A percentile compares a stretch with the other conserved stretches of the same genome.
Conservation (phyloP, 2,113 vertebrate genomes). For the Heliornis fulica region DNA sequence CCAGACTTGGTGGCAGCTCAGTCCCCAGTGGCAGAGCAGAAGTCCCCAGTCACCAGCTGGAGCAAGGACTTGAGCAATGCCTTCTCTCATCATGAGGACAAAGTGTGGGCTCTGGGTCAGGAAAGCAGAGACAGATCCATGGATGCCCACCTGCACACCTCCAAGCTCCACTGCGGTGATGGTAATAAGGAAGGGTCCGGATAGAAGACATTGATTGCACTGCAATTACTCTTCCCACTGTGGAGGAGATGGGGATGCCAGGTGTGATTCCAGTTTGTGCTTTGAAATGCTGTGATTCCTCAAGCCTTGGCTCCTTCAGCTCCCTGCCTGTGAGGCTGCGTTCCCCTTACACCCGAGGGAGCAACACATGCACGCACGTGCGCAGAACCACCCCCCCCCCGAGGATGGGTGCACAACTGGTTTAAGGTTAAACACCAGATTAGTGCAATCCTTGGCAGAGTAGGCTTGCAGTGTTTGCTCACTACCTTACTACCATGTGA, state of each 20-base stretch:
- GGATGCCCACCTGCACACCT: not conserved
- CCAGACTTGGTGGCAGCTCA: not conserved
- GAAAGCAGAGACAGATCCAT: not conserved
- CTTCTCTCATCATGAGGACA: not conserved
- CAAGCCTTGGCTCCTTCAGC: fast-evolving
- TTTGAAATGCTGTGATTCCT: not conserved
- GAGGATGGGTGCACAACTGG: not conserved
- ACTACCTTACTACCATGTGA: not conserved
- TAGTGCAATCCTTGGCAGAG: not conserved
- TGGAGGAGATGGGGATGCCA: not conserved
- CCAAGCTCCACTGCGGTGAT: fast-evolving
- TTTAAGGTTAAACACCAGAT: not conserved
- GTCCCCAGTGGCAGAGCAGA: not conserved
- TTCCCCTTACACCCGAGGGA: not conserved
- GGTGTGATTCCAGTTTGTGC: not conserved
- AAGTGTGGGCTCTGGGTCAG: not conserved
- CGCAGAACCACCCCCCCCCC: not conserved
- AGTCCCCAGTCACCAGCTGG: not conserved
- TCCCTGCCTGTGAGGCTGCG: not conserved
- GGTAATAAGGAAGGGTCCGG: fast-evolving
- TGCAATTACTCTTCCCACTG: not conserved
- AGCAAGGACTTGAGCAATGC: not conserved
- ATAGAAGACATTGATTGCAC: not conserved
- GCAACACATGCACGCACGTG: not conserved
- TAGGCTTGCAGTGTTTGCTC: not conserved